Evolutionary conservation across 1,140 invertebrate species (phyloP), one percentile per base, ranked within the genome.

Genomic region (Babylonia areolata): DNA sequence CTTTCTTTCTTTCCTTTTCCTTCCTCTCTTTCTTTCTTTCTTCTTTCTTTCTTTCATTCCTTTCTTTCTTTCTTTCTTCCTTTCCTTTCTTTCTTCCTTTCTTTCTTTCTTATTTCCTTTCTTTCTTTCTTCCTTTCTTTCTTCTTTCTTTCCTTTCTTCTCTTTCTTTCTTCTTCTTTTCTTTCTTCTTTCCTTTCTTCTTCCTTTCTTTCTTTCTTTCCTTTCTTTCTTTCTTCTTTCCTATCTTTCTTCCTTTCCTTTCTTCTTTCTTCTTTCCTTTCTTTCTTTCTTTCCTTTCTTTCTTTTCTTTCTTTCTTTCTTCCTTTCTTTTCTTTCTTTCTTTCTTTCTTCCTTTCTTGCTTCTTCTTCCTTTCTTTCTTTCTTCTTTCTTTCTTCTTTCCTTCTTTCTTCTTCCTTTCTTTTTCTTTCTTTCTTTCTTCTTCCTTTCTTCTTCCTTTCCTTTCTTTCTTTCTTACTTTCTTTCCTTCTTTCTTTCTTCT

Each of bases 1-100:
- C 84, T 77, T 35, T 85, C 73, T 85, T 40, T 85, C 84, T 78
- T 23, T 77, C 84, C 79, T 69, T 85, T 78, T 39, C n/a, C 58
- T 85, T 39, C 79, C 69, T 75, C 58, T 85, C 84, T 85, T 28
- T 85, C 64, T 85, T 28, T 75, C 35, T 80, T 23, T 35, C 39
- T n/a, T n/a, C 12, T 28, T 78, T 23, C 35, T 23, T 69, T 31
- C n/a, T 23, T 69, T 37, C 37, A 12, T 54, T 33, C 58, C 54
- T 39, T 15, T 78, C 46, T 85, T 39, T 85, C 73, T 78, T 40
- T 78, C 58, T 33, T 11, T 46, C 58, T 33, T 46, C 54, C 71
- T n/a, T 39, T 28, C 42, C 28, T 28, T 78, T 39, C 40, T 46
- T 42, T n/a, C 37, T n/a, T 46, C 40, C 37, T 37, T 81, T n/a